Evolutionary conservation across 2,797 vertebrate species (phyloP).

Genomic region (Enteromius mattozi): DNA sequence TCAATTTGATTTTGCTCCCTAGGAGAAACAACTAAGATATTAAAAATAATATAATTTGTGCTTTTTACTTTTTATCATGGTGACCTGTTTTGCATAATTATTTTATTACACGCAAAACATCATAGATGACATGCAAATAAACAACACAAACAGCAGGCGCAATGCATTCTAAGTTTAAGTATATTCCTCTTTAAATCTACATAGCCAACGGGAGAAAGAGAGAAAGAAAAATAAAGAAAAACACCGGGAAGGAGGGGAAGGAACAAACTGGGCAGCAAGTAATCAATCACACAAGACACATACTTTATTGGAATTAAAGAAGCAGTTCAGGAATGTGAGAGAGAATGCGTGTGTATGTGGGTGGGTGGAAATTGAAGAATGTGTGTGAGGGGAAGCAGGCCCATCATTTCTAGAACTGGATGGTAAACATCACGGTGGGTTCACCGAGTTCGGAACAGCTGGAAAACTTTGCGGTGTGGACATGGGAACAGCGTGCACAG

Average conservation of each 20-base stretch:
- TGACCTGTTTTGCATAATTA: background rate
- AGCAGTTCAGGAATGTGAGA: slow-evolving; percentile 54
- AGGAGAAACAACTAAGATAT: background rate
- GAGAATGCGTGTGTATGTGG: slow-evolving; percentile 57
- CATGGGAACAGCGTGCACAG: slow-evolving; percentile 58
- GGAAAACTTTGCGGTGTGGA: slow-evolving; percentile 78
- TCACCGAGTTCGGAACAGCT: slow-evolving; percentile 82
- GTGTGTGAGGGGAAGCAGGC: slow-evolving; percentile 74
- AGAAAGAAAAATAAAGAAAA: background rate
- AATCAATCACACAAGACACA: slow-evolving; percentile 76
- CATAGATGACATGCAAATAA: background rate
- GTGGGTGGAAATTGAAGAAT: slow-evolving; percentile 78
- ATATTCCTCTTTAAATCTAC: background rate
- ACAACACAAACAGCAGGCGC: background rate
- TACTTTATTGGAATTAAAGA: slow-evolving; percentile 75
- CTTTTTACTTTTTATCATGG: background rate
- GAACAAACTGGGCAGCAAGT: slow-evolving; percentile 63
- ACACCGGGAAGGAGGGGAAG: slow-evolving; percentile 45
- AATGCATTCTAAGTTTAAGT: background rate
- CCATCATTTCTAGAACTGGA: slow-evolving; percentile 76
- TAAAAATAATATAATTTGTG: background rate
- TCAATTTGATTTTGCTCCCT: background rate
- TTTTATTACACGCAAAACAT: background rate
- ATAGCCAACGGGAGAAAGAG: background rate
- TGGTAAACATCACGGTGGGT: slow-evolving; percentile 80